Evolutionary conservation across 2,888 invertebrate species (phyloP).

Genomic region (Flabesymbios commensalis): DNA sequence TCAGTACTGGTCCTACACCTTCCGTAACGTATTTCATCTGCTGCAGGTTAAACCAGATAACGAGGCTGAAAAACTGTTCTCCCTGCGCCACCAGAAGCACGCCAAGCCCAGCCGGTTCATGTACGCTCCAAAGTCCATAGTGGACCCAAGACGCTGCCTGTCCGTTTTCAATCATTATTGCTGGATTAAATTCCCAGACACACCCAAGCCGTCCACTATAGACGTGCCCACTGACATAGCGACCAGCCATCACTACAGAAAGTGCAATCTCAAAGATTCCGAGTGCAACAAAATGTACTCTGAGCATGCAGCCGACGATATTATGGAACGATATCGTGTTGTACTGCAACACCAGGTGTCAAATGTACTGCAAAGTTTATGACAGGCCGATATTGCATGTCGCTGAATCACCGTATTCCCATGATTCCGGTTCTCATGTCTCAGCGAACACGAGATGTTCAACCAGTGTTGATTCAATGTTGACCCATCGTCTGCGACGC

Average conservation of each 20-base stretch:
- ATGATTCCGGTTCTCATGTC: too few species aligned
- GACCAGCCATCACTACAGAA: slow-evolving; percentile 30
- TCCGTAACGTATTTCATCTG: slow-evolving; percentile 26
- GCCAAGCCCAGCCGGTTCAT: slow-evolving; percentile 7
- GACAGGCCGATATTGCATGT: too few species aligned
- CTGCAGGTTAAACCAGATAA: slow-evolving; percentile 10
- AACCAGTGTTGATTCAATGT: too few species aligned
- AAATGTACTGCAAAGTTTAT: too few species aligned
- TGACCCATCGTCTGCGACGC: too few species aligned
- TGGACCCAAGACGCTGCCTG: slow-evolving; percentile 24
- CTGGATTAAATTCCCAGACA: slow-evolving; percentile 10
- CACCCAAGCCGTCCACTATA: slow-evolving; percentile 1
- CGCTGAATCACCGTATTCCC: too few species aligned
- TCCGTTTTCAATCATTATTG: slow-evolving; percentile 37
- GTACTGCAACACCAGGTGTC: too few species aligned
- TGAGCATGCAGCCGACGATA: too few species aligned
- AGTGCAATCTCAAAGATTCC: slow-evolving; percentile 11
- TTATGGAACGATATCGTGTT: too few species aligned
- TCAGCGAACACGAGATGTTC: too few species aligned
- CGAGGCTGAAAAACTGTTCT: slow-evolving; percentile 5
- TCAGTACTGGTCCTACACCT: slow-evolving; percentile 21
- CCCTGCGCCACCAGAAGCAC: neutral
- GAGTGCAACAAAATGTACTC: too few species aligned
- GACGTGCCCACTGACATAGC: slow-evolving; percentile 16
- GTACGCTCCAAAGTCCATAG: slow-evolving; percentile 21